Percentiles rank a stretch among this genome's conserved stretches.
These are phyloP conservation scores for Meteorus sp. DNA, from an alignment of 1,140 invertebrate genomes.

Conservation along the genomic window DNA sequence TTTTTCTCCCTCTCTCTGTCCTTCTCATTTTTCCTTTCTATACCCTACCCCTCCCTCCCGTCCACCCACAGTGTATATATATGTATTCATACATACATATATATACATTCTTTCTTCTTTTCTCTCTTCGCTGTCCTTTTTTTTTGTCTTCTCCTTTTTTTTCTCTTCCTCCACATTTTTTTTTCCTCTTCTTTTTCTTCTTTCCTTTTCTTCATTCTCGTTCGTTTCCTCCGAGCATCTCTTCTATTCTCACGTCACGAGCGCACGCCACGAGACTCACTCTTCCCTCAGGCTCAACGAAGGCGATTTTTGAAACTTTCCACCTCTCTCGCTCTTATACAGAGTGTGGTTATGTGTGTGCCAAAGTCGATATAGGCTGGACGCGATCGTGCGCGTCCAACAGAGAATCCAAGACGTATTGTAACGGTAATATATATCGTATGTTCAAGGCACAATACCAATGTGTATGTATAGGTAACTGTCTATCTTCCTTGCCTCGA, in stretches of 20 bases:
- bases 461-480: no score
- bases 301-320: slow-evolving; percentile 8
- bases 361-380: slow-evolving; percentile 10
- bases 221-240: slow-evolving; percentile 9
- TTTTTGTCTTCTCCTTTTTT: no score
- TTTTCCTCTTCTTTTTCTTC: slow-evolving; percentile 27
- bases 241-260: slow-evolving; percentile 9
- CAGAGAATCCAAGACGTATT: neutral
- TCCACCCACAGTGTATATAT: slow-evolving; percentile 1
- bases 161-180: no score
- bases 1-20: slow-evolving; percentile 29
- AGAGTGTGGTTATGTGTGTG: no score
- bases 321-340: no score
- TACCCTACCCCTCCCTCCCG: neutral
- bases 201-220: slow-evolving; percentile 25
- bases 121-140: slow-evolving; percentile 30
- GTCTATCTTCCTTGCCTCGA: no score
- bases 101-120: neutral
- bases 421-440: neutral
- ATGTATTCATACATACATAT: no score
- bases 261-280: slow-evolving; percentile 20
- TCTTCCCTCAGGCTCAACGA: neutral
- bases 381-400: slow-evolving; percentile 18
- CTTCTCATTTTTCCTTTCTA: slow-evolving; percentile 16
- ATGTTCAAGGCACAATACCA: no score